Conservation (phyloP, 2,797 vertebrate species). For the Helarctos malayanus region DNA sequence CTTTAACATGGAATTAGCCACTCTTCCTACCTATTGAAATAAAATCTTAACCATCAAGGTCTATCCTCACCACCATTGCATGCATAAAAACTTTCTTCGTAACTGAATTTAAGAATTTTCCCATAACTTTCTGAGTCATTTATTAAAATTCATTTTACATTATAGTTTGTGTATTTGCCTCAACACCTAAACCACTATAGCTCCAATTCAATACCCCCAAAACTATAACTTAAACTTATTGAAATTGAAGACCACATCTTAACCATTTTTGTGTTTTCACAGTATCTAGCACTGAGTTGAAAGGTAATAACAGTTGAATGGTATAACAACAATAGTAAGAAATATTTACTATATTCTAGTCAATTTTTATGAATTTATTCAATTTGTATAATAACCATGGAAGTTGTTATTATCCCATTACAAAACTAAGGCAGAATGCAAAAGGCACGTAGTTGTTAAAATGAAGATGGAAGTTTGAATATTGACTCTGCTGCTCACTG, state of each 20-base stretch:
- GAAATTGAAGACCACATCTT: neutral
- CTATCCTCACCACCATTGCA: neutral
- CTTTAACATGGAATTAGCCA: neutral
- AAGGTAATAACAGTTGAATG: neutral
- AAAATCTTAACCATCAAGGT: neutral
- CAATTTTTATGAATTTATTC: neutral
- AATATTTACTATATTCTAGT: neutral
- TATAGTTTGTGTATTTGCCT: neutral
- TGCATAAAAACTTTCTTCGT: neutral
- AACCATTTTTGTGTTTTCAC: neutral
- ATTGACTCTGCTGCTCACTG: neutral
- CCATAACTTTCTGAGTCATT: neutral
- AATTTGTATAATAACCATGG: neutral
- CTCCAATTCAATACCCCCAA: neutral
- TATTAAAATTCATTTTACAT: slow-evolving; percentile 35
- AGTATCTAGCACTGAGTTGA: neutral
- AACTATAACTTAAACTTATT: slow-evolving; percentile 19
- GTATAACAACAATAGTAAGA: neutral
- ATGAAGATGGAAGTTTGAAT: neutral
- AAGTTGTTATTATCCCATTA: neutral
- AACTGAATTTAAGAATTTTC: neutral
- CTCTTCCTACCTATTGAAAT: neutral
- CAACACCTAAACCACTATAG: neutral
- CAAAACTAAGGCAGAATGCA: neutral
- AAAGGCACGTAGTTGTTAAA: neutral